Conservation (phyloP, 35 echinoderm and acorn worm species). For the Ophioderma brevispina region DNA sequence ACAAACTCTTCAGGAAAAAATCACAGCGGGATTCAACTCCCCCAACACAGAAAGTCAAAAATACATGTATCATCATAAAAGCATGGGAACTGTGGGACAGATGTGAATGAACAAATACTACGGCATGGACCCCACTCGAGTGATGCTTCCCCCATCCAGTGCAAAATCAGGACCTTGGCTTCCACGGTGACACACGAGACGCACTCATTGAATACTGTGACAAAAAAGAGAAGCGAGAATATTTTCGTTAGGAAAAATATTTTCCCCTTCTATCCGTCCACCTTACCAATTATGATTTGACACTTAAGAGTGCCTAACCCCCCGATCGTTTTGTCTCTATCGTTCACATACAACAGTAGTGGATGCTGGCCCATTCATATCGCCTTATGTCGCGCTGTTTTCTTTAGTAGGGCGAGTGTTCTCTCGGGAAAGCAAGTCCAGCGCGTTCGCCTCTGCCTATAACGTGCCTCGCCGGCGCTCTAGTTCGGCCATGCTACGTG, state of each 20-base stretch:
- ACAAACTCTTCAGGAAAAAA: not conserved
- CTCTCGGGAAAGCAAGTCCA: not conserved
- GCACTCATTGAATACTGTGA: not conserved
- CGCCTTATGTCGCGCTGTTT: not conserved
- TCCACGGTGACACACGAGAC: not conserved
- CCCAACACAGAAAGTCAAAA: not conserved
- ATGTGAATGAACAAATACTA: not conserved
- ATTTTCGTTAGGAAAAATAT: not conserved
- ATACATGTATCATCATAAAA: not conserved
- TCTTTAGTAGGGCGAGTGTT: not conserved
- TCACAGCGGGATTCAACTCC: not conserved
- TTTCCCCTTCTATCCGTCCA: not conserved
- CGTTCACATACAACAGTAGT: not conserved
- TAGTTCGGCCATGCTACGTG: not conserved
- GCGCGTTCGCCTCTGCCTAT: not conserved
- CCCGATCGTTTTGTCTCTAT: not conserved
- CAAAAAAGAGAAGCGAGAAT: not conserved
- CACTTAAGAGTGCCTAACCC: not conserved
- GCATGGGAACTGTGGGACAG: not conserved
- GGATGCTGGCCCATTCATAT: not conserved
- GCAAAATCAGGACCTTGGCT: not conserved
- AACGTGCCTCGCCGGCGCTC: not conserved
- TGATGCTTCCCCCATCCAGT: not conserved
- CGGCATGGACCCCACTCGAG: not conserved
- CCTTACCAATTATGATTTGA: not conserved